Conservation (phyloP, 2,113 vertebrate genomes). For the Pollimyrus isidori region DNA sequence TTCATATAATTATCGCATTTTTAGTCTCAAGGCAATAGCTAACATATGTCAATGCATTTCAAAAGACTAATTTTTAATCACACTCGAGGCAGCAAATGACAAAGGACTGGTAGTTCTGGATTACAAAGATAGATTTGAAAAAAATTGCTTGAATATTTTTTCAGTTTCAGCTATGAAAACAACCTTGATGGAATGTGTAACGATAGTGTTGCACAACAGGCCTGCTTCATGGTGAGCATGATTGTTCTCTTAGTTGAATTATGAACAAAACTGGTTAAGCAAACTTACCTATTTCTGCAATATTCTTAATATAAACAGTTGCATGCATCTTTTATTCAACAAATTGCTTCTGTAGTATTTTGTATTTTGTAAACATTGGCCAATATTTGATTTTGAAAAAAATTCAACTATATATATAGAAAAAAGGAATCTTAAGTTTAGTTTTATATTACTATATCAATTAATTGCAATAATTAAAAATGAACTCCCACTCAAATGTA, state of each 20-base stretch:
- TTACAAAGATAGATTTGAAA: background rate
- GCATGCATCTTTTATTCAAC: background rate
- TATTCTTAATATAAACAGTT: background rate
- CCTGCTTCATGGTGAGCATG: background rate
- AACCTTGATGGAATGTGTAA: slow-evolving; percentile 1
- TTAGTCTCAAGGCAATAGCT: background rate
- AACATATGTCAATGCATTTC: background rate
- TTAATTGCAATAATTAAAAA: background rate
- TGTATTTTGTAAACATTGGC: background rate
- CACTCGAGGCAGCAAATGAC: background rate
- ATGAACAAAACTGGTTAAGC: background rate
- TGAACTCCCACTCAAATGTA: background rate
- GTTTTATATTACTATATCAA: background rate
- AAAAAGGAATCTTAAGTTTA: background rate
- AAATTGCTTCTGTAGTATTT: background rate
- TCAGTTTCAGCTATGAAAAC: background rate
- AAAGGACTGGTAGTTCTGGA: background rate
- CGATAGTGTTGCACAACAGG: background rate
- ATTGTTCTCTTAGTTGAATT: background rate
- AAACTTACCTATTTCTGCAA: background rate
- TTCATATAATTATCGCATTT: background rate
- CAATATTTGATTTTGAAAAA: background rate
- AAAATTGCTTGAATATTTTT: background rate
- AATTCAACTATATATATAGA: background rate
- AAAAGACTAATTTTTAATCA: background rate